phyloP scores from a whole-genome alignment of 2,113 vertebrate species.

The Isurus oxyrinchus region DNA sequence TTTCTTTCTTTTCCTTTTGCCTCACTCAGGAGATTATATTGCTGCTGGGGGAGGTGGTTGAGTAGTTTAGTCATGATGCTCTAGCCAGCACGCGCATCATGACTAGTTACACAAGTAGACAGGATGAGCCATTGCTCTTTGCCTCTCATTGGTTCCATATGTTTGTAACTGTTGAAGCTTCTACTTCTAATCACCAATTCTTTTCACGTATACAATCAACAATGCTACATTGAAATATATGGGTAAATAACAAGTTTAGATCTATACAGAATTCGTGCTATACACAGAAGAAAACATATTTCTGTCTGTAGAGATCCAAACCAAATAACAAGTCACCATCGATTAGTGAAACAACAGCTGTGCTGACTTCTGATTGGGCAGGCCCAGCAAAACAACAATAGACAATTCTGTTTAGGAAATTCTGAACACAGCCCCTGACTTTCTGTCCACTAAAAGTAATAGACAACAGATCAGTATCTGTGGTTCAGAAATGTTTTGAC shows the following conservation, averaged over 20 bases:
- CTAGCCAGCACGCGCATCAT: not conserved
- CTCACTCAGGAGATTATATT: not conserved
- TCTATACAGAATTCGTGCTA: not conserved
- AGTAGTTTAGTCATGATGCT: not conserved
- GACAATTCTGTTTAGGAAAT: not conserved
- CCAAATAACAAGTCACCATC: not conserved
- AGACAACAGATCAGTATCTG: not conserved
- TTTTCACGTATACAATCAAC: not conserved
- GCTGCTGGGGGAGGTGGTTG: not conserved
- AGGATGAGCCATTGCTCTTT: not conserved
- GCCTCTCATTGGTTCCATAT: not conserved
- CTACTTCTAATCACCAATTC: not conserved
- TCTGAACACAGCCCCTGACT: not conserved
- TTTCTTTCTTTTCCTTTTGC: not conserved
- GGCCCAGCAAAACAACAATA: not conserved
- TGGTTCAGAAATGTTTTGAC: not conserved
- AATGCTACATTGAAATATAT: not conserved
- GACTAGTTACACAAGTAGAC: not conserved
- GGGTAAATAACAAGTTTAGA: not conserved
- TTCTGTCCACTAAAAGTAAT: not conserved
- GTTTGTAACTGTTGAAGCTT: not conserved
- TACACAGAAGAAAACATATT: not conserved
- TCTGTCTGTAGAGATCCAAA: not conserved
- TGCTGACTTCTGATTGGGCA: not conserved
- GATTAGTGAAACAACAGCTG: not conserved